These are phyloP conservation scores for Gila orcuttii DNA, from an alignment of 2,113 vertebrate species.

Conservation along the genomic window DNA sequence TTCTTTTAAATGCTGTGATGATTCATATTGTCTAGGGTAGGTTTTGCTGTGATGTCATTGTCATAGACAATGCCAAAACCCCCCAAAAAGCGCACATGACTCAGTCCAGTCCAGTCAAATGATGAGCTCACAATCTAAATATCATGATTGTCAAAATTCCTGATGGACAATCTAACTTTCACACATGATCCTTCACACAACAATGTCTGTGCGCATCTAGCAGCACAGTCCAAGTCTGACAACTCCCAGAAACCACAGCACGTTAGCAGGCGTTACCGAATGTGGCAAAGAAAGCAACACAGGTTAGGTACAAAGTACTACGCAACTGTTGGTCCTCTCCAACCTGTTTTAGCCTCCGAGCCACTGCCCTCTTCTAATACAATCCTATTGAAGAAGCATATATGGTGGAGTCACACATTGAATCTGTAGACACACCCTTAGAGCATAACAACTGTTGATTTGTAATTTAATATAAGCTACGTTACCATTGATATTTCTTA, in stretches of 20 bases:
- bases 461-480: background rate
- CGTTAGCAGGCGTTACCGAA: background rate
- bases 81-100: background rate
- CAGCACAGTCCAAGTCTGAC: background rate
- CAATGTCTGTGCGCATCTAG: background rate
- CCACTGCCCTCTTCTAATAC: constrained; percentile 32
- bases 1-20: background rate
- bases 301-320: background rate
- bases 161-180: background rate
- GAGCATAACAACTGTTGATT: background rate
- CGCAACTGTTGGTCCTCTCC: background rate
- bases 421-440: constrained; percentile 37
- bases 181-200: background rate
- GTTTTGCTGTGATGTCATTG: background rate
- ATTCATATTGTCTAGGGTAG: background rate
- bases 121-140: constrained; percentile 5
- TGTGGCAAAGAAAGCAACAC: background rate
- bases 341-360: constrained; percentile 18
- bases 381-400: background rate
- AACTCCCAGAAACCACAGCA: background rate
- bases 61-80: background rate
- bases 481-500: background rate
- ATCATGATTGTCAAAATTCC: background rate
- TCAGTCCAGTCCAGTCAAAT: background rate
- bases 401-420: background rate